These are phyloP conservation scores for Drosophila nikananu DNA, from an alignment of 1,140 invertebrate species.

Conservation along the genomic window DNA sequence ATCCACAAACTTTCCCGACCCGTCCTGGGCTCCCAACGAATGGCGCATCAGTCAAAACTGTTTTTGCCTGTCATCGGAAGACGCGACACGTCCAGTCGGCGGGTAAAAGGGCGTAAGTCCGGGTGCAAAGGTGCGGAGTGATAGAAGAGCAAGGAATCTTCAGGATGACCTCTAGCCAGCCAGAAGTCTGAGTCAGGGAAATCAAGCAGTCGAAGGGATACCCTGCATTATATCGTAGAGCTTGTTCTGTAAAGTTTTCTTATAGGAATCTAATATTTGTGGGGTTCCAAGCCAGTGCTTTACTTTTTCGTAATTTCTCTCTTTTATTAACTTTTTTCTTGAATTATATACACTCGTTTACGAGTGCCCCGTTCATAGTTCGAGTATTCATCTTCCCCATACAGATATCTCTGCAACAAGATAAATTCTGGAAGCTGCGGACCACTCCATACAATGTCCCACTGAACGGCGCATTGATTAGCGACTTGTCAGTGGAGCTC, in stretches of 20 bases:
- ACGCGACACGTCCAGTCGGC: conserved; percentile 67
- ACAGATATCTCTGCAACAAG: background rate
- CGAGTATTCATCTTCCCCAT: background rate
- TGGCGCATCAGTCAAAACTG: conserved; percentile 79
- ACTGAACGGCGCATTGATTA: conserved; percentile 55
- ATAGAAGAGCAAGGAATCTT: conserved; percentile 10
- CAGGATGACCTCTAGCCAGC: conserved; percentile 24
- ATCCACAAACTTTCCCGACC: conserved; percentile 26
- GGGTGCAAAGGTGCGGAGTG: conserved; percentile 9
- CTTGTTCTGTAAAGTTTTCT: background rate
- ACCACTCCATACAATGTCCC: conserved; percentile 36
- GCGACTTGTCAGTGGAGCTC: conserved; percentile 52
- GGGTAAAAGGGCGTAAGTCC: conserved; percentile 7
- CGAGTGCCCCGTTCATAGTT: background rate
- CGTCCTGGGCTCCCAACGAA: conserved; percentile 54
- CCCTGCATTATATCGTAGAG: background rate
- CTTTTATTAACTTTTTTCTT: background rate
- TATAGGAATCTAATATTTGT: too few species aligned
- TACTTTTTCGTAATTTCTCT: too few species aligned
- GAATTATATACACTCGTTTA: background rate
- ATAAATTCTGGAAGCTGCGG: conserved; percentile 6
- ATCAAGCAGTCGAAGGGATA: background rate
- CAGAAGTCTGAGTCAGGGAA: background rate
- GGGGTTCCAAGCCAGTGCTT: background rate
- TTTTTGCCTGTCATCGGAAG: conserved; percentile 78